These are phyloP conservation scores for Erebia aethiops DNA, from an alignment of 2,888 invertebrate genomes.

Conservation along the genomic window DNA sequence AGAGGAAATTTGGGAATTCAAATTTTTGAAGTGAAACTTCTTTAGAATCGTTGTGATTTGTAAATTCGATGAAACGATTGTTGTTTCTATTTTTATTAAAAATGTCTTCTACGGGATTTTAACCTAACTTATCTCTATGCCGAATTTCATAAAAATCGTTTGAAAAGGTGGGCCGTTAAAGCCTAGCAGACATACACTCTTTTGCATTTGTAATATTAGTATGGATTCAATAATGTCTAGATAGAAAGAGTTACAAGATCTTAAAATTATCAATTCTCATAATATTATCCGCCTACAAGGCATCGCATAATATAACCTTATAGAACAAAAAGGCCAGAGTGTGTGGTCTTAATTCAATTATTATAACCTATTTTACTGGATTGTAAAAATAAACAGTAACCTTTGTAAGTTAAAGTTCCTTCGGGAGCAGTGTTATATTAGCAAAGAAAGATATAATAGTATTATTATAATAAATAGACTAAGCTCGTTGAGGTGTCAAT, in stretches of 20 bases:
- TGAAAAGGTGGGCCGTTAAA: too few species aligned
- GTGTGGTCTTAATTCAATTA: conserved; percentile 9
- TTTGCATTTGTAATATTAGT: too few species aligned
- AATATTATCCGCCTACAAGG: background rate
- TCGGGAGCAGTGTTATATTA: conserved; percentile 1
- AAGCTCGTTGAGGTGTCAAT: conserved; percentile 23
- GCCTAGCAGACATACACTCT: too few species aligned
- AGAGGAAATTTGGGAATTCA: too few species aligned
- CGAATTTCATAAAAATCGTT: too few species aligned
- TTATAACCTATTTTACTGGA: background rate
- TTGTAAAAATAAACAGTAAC: conserved; percentile 15
- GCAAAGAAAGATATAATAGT: conserved; percentile 1
- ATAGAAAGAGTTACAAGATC: background rate
- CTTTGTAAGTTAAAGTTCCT: conserved; percentile 15
- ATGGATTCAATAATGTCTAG: background rate
- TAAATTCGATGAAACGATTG: too few species aligned
- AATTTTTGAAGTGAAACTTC: too few species aligned
- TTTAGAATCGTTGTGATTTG: too few species aligned
- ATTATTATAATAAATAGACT: conserved; percentile 18
- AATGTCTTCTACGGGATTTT: too few species aligned
- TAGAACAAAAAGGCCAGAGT: background rate
- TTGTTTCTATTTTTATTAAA: too few species aligned
- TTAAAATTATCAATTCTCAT: background rate
- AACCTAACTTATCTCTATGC: too few species aligned
- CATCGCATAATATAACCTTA: conserved; percentile 2